These are phyloP conservation scores for Donacobius atricapilla DNA, from an alignment of 2,113 vertebrate species.

Conservation along the genomic window DNA sequence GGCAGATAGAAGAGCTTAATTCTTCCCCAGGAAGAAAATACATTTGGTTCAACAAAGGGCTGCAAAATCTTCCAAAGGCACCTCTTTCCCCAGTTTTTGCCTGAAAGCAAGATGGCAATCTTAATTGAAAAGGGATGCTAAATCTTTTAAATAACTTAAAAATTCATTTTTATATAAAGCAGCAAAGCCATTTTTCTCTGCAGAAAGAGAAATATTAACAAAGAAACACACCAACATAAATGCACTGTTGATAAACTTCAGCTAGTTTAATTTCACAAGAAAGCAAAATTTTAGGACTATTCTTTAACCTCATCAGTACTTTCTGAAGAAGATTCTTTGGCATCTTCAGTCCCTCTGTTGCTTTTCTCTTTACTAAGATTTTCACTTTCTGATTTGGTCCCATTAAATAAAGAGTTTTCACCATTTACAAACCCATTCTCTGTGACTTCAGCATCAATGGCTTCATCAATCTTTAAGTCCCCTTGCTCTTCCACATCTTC, in stretches of 20 bases:
- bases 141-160: slow-evolving; percentile 81
- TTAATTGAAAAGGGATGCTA: slow-evolving; percentile 75
- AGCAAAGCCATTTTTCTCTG: slow-evolving; percentile 79
- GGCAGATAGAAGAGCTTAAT: slow-evolving; percentile 45
- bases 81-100: slow-evolving; percentile 34
- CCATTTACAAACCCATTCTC: slow-evolving; percentile 80
- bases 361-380: slow-evolving; percentile 61
- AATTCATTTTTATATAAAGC: slow-evolving; percentile 77
- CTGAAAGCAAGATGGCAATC: slow-evolving; percentile 78
- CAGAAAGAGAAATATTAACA: slow-evolving; percentile 74
- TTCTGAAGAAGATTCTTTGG: slow-evolving; percentile 79
- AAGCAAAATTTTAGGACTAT: slow-evolving; percentile 73
- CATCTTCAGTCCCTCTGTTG: slow-evolving; percentile 73
- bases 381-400: slow-evolving; percentile 65
- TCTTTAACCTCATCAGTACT: slow-evolving; percentile 42
- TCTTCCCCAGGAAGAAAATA: slow-evolving; percentile 67
- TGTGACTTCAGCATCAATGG: slow-evolving; percentile 66
- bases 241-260: slow-evolving; percentile 61
- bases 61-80: slow-evolving; percentile 42
- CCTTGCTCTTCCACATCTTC: slow-evolving; percentile 76
- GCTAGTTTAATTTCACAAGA: slow-evolving; percentile 67
- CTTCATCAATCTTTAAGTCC: slow-evolving; percentile 70
- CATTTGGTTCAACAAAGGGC: slow-evolving; percentile 44
- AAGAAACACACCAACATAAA: slow-evolving; percentile 70
- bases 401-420: slow-evolving; percentile 75